Conservation (phyloP, 2,888 invertebrate genomes). For the Oligia latruncula region DNA sequence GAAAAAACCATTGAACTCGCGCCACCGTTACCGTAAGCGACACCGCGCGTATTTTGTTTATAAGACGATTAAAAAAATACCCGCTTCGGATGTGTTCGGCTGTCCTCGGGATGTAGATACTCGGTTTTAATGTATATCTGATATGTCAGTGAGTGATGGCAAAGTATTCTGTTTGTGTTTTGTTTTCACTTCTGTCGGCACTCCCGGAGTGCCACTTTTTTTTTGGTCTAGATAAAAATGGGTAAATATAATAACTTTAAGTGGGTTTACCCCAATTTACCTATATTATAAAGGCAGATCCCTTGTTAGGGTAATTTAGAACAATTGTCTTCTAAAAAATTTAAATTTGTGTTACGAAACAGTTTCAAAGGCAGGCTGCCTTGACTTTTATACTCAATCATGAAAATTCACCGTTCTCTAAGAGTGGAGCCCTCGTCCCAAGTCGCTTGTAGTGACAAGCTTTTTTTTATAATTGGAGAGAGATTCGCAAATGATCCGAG, state of each 20-base stretch:
- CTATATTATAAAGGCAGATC: neutral
- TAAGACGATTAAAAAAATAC: no score
- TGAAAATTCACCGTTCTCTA: slow-evolving; percentile 73
- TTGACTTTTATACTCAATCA: slow-evolving; percentile 76
- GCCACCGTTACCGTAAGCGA: no score
- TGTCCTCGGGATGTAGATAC: no score
- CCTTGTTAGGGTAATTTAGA: slow-evolving; percentile 8
- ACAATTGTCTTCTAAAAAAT: slow-evolving; percentile 11
- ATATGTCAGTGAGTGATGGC: no score
- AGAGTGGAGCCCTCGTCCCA: slow-evolving; percentile 74
- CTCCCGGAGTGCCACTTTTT: no score
- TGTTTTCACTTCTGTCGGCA: no score
- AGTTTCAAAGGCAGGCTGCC: slow-evolving; percentile 59
- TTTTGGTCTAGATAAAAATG: neutral
- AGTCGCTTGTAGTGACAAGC: slow-evolving; percentile 83
- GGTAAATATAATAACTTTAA: neutral
- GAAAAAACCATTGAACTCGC: no score
- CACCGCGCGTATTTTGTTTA: no score
- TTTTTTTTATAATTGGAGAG: slow-evolving; percentile 86
- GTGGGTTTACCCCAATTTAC: neutral
- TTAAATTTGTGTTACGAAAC: slow-evolving; percentile 32
- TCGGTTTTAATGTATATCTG: no score
- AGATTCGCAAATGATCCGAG: slow-evolving; percentile 88
- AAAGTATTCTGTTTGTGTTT: no score
- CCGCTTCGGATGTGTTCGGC: no score